Evolutionary conservation across 2,888 invertebrate genomes (phyloP), one percentile per base, ranked within the genome.

Genomic region (Caenorhabditis doughertyi): DNA sequence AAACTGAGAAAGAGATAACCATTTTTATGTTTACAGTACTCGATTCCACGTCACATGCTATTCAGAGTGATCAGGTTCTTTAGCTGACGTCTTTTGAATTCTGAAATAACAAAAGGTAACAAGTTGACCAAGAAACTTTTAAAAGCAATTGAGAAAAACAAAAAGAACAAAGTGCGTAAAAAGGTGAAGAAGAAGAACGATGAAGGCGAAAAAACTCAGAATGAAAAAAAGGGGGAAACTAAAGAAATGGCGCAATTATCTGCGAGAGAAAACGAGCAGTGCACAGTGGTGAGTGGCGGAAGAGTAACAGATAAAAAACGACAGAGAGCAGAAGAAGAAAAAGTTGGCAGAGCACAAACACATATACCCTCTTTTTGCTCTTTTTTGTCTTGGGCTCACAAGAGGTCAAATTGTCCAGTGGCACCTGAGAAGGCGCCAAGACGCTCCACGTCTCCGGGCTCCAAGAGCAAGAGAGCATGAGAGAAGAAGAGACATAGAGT

Each of bases 301-400:
- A 60, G 67, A 76, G 76, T 68, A 76, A 76, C 76, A 76, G 67
- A 76, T 76, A 76, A 76, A 74, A 76, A 73, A 73, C 64, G 73
- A 39, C 51, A 49, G n/a, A 18, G 49, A 32, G 16, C 25, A 53
- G 58, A 62, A 44, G 39, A 39, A 39, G 11, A 55, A 74, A 25
- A 39, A 18, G 65, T 65, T 51, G 65, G 64, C 55, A n/a, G 25
- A 56, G 55, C 16, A 29, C 42, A 42, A 53, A 42, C 55, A 55
- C 35, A 58, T 58, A 35, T 47, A 32, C 32, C 51, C 65, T 35
- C 51, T 16, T 65, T 51, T 65, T 65, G 65, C 65, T 65, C 49
- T 65, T 65, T 65, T 65, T 65, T 51, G 49, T 49, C 65, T 65
- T 65, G 49, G 27, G n/a, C 42, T 16, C 44, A 21, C 25, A 65